phyloP scores from a whole-genome alignment of 2,888 invertebrate genomes.

The Nycteola revayana region DNA sequence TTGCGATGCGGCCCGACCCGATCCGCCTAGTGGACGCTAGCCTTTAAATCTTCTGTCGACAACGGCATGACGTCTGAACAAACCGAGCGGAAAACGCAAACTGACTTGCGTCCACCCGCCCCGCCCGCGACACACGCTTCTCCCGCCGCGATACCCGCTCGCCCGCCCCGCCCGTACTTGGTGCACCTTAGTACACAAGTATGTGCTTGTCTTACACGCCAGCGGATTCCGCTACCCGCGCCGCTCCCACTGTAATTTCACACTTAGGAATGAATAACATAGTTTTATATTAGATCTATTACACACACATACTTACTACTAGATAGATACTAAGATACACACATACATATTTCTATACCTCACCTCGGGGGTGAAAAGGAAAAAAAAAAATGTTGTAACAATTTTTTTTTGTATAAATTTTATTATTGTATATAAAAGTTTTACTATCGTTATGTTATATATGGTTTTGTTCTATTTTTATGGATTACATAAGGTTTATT shows the following conservation, averaged over 20 bases:
- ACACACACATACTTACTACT: too few relatives aligned
- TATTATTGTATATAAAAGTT: too few relatives aligned
- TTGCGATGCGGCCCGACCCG: slow-evolving; percentile 10
- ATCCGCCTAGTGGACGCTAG: slow-evolving; percentile 11
- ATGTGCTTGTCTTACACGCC: slow-evolving; percentile 5
- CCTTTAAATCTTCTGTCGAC: slow-evolving; percentile 10
- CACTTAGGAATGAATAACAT: too few relatives aligned
- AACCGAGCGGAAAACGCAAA: slow-evolving; percentile 7
- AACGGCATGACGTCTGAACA: slow-evolving; percentile 7
- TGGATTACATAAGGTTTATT: too few relatives aligned
- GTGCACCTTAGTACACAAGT: slow-evolving; percentile 7
- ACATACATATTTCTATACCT: too few relatives aligned
- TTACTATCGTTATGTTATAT: too few relatives aligned
- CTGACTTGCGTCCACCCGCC: slow-evolving; percentile 12
- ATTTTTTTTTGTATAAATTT: too few relatives aligned
- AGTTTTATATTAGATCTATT: too few relatives aligned
- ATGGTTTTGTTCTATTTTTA: too few relatives aligned
- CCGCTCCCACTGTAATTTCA: slow-evolving; percentile 1
- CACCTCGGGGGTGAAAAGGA: too few relatives aligned
- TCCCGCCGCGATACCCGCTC: slow-evolving; percentile 10
- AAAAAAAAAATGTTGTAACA: too few relatives aligned
- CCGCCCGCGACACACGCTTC: slow-evolving; percentile 5
- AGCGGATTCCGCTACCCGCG: not conserved
- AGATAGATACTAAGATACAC: too few relatives aligned
- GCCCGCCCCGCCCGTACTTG: slow-evolving; percentile 6